Conservation (phyloP, 1,140 invertebrate species). For the Hydropsyche tenuis region DNA sequence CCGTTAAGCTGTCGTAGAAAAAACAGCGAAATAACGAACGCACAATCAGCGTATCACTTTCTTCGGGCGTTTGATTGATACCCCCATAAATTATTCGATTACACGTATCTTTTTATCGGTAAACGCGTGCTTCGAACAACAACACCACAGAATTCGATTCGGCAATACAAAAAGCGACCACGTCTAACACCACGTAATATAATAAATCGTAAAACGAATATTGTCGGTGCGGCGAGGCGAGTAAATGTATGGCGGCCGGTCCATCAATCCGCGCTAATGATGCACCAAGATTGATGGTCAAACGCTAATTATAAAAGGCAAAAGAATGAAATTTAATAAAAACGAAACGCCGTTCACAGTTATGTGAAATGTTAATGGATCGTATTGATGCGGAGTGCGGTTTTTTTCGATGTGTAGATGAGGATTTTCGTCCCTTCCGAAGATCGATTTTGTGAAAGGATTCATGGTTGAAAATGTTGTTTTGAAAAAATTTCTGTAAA, state of each 20-base stretch:
- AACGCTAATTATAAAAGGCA: conserved; percentile 49
- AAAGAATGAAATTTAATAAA: conserved; percentile 41
- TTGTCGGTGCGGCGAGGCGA: background rate
- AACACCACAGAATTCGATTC: background rate
- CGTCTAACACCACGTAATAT: no score
- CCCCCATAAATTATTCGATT: conserved; percentile 29
- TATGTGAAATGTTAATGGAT: conserved; percentile 21
- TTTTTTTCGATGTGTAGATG: background rate
- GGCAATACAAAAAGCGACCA: background rate
- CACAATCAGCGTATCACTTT: no score
- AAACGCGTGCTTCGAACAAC: conserved; percentile 1
- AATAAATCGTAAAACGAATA: no score
- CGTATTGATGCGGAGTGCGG: background rate
- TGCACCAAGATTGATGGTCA: conserved; percentile 46
- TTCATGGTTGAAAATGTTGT: no score
- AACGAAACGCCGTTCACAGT: conserved; percentile 25
- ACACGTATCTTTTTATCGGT: conserved; percentile 15
- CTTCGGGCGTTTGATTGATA: conserved; percentile 33
- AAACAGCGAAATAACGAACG: no score
- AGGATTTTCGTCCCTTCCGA: no score
- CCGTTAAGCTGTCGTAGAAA: no score
- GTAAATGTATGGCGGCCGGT: background rate
- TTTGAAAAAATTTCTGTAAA: no score
- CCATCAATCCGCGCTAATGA: conserved; percentile 48
- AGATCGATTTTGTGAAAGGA: no score